Evolutionary conservation across 2,113 vertebrate species (phyloP), one percentile per base, ranked within the genome.

Genomic region (Limanda limanda): DNA sequence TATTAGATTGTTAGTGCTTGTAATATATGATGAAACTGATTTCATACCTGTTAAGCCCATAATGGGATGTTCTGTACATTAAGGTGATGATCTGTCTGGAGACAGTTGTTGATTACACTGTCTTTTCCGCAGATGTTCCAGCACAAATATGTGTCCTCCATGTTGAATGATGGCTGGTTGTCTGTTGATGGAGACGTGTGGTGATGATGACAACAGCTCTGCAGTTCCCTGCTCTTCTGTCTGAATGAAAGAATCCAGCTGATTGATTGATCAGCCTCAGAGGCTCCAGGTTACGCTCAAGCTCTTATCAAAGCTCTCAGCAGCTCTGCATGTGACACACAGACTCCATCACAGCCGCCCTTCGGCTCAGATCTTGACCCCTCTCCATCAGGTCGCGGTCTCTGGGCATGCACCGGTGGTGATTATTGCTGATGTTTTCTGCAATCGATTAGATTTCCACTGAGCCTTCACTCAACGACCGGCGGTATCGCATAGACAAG

Each of bases 401-500:
- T 45, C 57, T 35, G 76, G 52, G 66, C 64, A 65, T 79, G 64
- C 67, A 73, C 64, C 7, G 31, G 42, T 42, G 10, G 52, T 74
- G 82, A 82, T 83, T 82, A 83, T 85, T 85, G 76, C 74, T 72
- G 61, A 72, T 83, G 80, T 64, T 77, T 78, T 52, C 79, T 23
- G 52, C 61, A 76, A 85, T 88, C 42, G 79, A 85, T 88, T 83
- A 71, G 52, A 76, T 85, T 74, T 85, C 83, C 70, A 1, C 48
- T 0, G 64, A 71, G 55, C 55, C 51, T 48, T 83, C 86, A 81
- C 58, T 85, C 83, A 71, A 68, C 12, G 45, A 51, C 23, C 12
- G 31, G 52, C 42, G 68, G 58, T 11, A 59, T 67, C 42, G 21
- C 25, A 55, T 25, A 72, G 75, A 66, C 42, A 52, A 58, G 61